Evolutionary conservation across 2,797 vertebrate species (phyloP), one percentile per base, ranked within the genome.

Genomic region (Intellagama lesueurii): DNA sequence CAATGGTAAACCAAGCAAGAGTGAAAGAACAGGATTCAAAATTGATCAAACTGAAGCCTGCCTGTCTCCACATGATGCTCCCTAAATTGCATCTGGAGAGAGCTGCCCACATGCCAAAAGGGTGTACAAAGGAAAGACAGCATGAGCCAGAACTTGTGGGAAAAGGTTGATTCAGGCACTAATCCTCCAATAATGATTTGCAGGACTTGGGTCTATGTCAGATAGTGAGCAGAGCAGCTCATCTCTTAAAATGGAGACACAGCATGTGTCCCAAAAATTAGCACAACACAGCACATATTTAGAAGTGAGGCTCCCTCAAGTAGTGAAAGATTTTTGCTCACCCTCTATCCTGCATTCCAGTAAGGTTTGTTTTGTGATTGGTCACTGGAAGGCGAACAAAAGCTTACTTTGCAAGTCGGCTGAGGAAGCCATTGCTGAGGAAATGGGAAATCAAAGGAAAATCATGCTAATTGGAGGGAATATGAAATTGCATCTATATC

Each of bases 141-240:
- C 17, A 35, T n/a, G 32, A 87, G 69, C 78, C 11, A 5, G 22
- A 83, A 49, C 24, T 52, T 70, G 68, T 22, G 94, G 30, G 1
- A 17, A 88, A 72, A 87, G 35, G 0, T 8, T 88, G 40, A 60
- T 90, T 91, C 82, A 89, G 85, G 85, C 89, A 92, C 89, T 94
- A 90, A 90, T 90, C 30, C 87, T 88, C 87, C 68, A 83, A 80
- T 83, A 84, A 91, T 7, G 9, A 75, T 32, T 26, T 60, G 19
- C 19, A 81, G 17, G 47, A 44, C 16, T 1, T 26, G 28, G 44
- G 9, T 40, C 32, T 69, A 17, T 40, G 52, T 69, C n/a, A 24
- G 22, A 32, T 73, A 73, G 9, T 14, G 4, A 16, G 7, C 26
- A 24, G 16, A 64, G 35, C 11, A 87, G 49, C 8, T 14, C 5